phyloP scores from a whole-genome alignment of 2,797 vertebrate genomes.

The Sebastes matsubarae region DNA sequence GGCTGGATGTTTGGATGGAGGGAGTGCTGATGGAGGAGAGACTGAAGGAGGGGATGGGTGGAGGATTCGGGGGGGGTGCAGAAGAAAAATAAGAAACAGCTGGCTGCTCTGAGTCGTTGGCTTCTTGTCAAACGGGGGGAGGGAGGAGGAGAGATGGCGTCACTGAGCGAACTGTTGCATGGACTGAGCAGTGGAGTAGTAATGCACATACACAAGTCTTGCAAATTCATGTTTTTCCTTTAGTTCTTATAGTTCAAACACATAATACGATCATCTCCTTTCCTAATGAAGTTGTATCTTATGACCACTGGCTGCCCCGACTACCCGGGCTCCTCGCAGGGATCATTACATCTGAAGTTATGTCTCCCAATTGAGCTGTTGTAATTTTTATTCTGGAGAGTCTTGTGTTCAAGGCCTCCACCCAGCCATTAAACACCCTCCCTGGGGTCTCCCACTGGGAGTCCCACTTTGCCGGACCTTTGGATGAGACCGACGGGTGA shows the following conservation, averaged over 20 bases:
- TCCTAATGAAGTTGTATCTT: not conserved
- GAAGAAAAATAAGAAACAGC: conserved; percentile 67
- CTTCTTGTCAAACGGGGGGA: conserved; percentile 16
- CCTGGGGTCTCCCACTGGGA: conserved; percentile 13
- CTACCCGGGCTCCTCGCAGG: not conserved
- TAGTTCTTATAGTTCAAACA: not conserved
- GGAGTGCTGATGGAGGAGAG: conserved; percentile 45
- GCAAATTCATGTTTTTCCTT: not conserved
- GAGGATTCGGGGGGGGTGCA: not conserved
- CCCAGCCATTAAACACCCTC: conserved; percentile 40
- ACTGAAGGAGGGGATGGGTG: conserved; percentile 1
- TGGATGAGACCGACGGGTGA: conserved; percentile 13
- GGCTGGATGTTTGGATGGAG: conserved; percentile 33
- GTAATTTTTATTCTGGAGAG: conserved; percentile 15
- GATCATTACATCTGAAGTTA: conserved; percentile 15
- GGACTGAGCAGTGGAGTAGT: not conserved
- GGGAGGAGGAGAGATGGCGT: conserved; percentile 16
- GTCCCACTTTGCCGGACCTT: conserved; percentile 4
- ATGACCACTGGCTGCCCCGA: not conserved
- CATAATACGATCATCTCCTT: not conserved
- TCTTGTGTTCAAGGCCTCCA: conserved; percentile 21
- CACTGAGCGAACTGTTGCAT: conserved; percentile 18
- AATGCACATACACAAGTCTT: not conserved
- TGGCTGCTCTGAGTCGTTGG: conserved; percentile 40
- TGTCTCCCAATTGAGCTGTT: conserved; percentile 29